These are phyloP conservation scores for Ahaetulla prasina DNA, from an alignment of 2,113 vertebrate species.

Conservation along the genomic window DNA sequence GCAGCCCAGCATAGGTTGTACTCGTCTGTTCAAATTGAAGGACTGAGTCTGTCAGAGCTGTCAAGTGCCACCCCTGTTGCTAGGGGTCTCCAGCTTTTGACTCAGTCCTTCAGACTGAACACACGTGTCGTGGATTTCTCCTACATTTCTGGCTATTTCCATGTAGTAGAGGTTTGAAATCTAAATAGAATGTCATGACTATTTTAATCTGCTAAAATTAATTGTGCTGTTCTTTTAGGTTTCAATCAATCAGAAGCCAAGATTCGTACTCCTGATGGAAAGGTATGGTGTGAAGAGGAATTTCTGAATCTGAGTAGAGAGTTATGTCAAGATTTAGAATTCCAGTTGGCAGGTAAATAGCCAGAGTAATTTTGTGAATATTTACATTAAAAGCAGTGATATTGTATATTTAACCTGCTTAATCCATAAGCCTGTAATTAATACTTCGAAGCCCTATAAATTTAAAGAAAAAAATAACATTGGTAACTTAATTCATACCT, in stretches of 20 bases:
- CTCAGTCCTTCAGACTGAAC: too few relatives aligned
- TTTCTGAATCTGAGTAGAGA: constrained; percentile 77
- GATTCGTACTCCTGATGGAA: constrained; percentile 82
- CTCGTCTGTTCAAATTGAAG: too few relatives aligned
- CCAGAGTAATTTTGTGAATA: not conserved
- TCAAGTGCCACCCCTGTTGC: too few relatives aligned
- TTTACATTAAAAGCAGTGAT: not conserved
- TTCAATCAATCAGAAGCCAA: constrained; percentile 87
- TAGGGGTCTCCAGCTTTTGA: too few relatives aligned
- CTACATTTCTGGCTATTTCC: too few relatives aligned
- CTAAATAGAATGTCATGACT: not conserved
- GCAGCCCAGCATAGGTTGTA: too few relatives aligned
- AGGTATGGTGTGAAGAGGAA: constrained; percentile 79
- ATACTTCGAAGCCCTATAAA: not conserved
- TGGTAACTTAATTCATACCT: not conserved
- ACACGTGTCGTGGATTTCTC: too few relatives aligned
- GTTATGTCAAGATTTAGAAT: constrained; percentile 75
- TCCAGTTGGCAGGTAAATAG: constrained; percentile 77
- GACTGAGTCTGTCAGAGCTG: too few relatives aligned
- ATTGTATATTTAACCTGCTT: not conserved
- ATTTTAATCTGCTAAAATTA: not conserved
- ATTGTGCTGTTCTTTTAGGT: constrained; percentile 65
- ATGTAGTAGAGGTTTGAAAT: not conserved
- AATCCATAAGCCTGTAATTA: not conserved
- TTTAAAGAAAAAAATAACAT: not conserved